Conservation (phyloP, 2,888 invertebrate genomes). For the Eristalis tenax region DNA sequence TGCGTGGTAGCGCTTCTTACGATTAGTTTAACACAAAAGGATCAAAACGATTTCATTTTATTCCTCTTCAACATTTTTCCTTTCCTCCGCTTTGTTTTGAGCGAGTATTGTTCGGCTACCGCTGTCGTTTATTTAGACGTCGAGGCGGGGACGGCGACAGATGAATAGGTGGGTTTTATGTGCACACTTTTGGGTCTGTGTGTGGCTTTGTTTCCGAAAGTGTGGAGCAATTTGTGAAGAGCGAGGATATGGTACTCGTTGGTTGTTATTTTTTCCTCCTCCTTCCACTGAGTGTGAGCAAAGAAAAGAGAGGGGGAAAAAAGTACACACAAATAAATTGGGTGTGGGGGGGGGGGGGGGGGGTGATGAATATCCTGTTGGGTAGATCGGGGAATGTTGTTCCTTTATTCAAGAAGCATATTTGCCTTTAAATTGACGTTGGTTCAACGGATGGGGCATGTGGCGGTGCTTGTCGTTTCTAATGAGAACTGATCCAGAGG, state of each 20-base stretch:
- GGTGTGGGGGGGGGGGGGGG: neutral
- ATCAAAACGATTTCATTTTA: conserved; percentile 36
- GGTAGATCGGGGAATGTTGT: neutral
- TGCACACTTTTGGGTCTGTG: conserved; percentile 12
- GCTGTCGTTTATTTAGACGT: conserved; percentile 19
- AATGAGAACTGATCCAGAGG: neutral
- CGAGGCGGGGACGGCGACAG: neutral
- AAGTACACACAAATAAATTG: neutral
- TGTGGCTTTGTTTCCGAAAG: conserved; percentile 28
- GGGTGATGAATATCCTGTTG: neutral
- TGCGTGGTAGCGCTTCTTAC: conserved; percentile 18
- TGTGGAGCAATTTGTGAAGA: conserved; percentile 31
- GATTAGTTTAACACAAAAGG: conserved; percentile 49
- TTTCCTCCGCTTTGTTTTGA: neutral
- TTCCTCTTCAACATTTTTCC: neutral
- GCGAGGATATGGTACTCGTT: conserved; percentile 5
- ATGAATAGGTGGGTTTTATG: conserved; percentile 47
- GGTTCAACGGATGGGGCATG: neutral
- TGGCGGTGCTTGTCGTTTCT: neutral
- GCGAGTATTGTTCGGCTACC: neutral
- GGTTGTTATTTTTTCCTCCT: neutral
- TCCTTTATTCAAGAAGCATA: neutral
- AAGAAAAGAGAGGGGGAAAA: neutral
- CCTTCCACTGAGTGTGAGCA: neutral
- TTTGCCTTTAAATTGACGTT: neutral